Percentiles rank a stretch among this genome's conserved stretches.
These are phyloP conservation scores for Sigmodon hispidus DNA, from an alignment of 2,113 vertebrate species.

Conservation along the genomic window DNA sequence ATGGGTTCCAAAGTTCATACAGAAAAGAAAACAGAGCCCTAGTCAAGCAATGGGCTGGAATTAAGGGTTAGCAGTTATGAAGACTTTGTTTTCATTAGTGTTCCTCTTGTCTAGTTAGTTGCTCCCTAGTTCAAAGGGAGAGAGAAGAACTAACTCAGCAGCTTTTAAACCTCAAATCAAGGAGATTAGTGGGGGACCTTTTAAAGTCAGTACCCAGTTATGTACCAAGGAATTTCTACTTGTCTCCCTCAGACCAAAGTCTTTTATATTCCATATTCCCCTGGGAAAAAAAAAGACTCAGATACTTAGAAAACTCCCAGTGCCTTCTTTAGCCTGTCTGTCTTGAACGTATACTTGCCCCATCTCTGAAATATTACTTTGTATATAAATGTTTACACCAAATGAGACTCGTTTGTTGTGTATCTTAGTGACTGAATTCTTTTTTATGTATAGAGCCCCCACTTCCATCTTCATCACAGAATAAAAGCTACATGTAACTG, in stretches of 20 bases:
- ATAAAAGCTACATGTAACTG: neutral
- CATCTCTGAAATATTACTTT: neutral
- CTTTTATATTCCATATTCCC: neutral
- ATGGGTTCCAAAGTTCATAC: neutral
- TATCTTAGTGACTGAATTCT: neutral
- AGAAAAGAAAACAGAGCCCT: neutral
- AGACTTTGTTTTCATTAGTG: neutral
- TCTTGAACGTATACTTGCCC: neutral
- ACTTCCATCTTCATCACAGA: neutral
- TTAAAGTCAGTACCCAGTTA: neutral
- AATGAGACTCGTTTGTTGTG: neutral
- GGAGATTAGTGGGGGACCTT: neutral
- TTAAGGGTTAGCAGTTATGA: neutral
- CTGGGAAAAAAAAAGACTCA: neutral
- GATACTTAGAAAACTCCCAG: neutral
- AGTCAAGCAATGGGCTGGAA: neutral
- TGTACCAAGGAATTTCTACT: neutral
- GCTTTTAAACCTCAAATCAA: neutral
- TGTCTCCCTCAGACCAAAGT: neutral
- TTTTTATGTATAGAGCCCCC: neutral
- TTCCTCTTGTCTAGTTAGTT: neutral
- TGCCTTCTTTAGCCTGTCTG: neutral
- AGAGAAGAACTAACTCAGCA: neutral
- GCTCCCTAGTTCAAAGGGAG: neutral
- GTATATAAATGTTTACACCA: neutral